Percentiles rank a stretch among this genome's conserved stretches.
These are phyloP conservation scores for Xyliphius kryptos DNA, from an alignment of 2,113 vertebrate species.

Conservation along the genomic window DNA sequence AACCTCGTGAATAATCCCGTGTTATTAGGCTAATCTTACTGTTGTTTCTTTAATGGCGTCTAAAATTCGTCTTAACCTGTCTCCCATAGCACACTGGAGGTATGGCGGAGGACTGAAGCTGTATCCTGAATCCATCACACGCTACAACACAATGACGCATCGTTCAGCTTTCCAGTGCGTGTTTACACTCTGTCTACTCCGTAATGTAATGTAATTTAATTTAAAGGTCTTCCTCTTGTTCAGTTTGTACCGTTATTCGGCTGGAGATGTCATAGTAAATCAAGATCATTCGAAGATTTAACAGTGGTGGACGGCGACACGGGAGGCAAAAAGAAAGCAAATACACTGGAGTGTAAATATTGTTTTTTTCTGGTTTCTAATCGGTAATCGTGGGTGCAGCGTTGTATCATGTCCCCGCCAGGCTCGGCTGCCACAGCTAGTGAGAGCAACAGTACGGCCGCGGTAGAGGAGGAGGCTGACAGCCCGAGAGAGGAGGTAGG, in stretches of 20 bases:
- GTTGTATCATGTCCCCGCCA: constrained; percentile 66
- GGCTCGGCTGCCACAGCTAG: constrained; percentile 61
- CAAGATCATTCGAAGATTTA: constrained; percentile 6
- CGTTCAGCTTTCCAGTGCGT: constrained; percentile 8
- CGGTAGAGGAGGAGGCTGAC: constrained; percentile 60
- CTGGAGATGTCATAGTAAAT: constrained; percentile 2
- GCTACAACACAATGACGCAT: background rate
- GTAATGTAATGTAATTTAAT: constrained; percentile 2
- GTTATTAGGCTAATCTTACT: background rate
- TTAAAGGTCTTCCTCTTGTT: too few relatives aligned
- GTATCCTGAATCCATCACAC: constrained; percentile 1
- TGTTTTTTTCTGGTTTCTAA: too few relatives aligned
- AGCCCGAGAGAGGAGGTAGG: constrained; percentile 64
- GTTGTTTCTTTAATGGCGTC: constrained; percentile 33
- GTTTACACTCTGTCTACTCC: background rate
- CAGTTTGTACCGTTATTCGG: background rate
- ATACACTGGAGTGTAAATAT: too few relatives aligned
- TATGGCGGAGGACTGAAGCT: constrained; percentile 30
- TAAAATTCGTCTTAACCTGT: constrained; percentile 19
- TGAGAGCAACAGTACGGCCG: constrained; percentile 60
- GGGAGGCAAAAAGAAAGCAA: too few relatives aligned
- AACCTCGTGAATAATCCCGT: constrained; percentile 1
- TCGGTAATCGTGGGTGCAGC: too few relatives aligned
- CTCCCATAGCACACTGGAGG: constrained; percentile 8
- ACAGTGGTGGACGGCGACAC: background rate